These are phyloP conservation scores for Parnassius smintheus DNA, from an alignment of 2,888 invertebrate genomes.

Conservation along the genomic window DNA sequence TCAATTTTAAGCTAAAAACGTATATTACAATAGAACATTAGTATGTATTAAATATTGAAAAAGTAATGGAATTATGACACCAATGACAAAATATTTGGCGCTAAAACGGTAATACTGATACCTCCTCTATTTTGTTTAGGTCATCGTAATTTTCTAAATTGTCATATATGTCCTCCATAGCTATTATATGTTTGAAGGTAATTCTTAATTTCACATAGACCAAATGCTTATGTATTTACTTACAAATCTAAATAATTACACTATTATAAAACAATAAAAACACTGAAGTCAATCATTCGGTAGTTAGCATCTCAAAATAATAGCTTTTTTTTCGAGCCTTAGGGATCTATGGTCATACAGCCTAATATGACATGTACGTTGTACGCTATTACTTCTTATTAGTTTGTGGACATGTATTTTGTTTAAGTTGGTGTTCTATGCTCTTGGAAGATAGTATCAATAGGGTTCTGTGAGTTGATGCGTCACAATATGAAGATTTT, in stretches of 20 bases:
- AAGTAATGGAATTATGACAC: neutral
- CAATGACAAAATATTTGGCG: slow-evolving; percentile 52
- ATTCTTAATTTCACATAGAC: slow-evolving; percentile 1
- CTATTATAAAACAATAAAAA: slow-evolving; percentile 10
- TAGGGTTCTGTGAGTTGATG: no score
- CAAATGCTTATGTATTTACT: neutral
- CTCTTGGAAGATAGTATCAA: no score
- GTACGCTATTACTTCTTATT: no score
- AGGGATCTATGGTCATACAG: no score
- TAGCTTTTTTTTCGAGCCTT: no score
- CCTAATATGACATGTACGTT: no score
- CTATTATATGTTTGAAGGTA: neutral
- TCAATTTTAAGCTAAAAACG: slow-evolving; percentile 59
- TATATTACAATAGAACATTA: neutral
- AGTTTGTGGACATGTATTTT: no score
- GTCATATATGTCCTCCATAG: slow-evolving; percentile 64
- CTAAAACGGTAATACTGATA: slow-evolving; percentile 51
- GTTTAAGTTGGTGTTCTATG: no score
- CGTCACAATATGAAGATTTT: no score
- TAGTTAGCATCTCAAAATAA: no score
- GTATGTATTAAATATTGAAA: neutral
- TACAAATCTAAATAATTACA: slow-evolving; percentile 2
- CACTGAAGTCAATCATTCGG: neutral
- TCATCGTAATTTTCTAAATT: slow-evolving; percentile 68
- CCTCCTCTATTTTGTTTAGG: slow-evolving; percentile 53